These are phyloP conservation scores for Pseudomyrmex dendroicus DNA, from an alignment of 1,140 invertebrate genomes.

Conservation along the genomic window DNA sequence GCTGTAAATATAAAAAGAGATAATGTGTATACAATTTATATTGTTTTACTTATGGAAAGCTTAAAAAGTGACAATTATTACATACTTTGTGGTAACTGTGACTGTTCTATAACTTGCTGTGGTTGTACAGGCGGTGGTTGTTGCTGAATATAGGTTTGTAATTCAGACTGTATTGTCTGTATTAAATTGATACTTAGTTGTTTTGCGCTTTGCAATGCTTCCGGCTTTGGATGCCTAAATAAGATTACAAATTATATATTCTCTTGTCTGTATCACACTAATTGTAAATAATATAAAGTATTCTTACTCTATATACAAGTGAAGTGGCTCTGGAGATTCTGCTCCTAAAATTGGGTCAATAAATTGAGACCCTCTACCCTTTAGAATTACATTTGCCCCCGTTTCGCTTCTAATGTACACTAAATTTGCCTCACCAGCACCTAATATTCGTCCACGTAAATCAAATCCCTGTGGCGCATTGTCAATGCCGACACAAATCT, in stretches of 20 bases:
- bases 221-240: slow-evolving; percentile 88
- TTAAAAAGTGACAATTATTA: slow-evolving; percentile 31
- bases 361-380: slow-evolving; percentile 89
- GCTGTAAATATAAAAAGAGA: slow-evolving; percentile 72
- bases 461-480: slow-evolving; percentile 91
- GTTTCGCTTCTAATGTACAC: slow-evolving; percentile 92
- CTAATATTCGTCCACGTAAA: slow-evolving; percentile 90
- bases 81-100: slow-evolving; percentile 80
- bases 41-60: not conserved
- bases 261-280: not conserved
- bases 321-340: slow-evolving; percentile 92
- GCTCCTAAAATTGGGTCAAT: slow-evolving; percentile 86
- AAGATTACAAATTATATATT: slow-evolving; percentile 55
- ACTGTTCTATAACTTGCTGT: slow-evolving; percentile 81
- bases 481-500: slow-evolving; percentile 91
- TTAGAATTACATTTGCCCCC: slow-evolving; percentile 90
- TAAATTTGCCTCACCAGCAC: slow-evolving; percentile 89
- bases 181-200: slow-evolving; percentile 91
- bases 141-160: slow-evolving; percentile 88
- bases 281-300: slow-evolving; percentile 6
- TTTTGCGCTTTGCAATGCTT: slow-evolving; percentile 90
- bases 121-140: slow-evolving; percentile 84
- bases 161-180: slow-evolving; percentile 92
- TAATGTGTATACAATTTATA: slow-evolving; percentile 41
- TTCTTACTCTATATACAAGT: slow-evolving; percentile 90